Evolutionary conservation across 2,113 vertebrate genomes (phyloP), one percentile per base, ranked within the genome.

Genomic region (Rousettus leschenaultii): DNA sequence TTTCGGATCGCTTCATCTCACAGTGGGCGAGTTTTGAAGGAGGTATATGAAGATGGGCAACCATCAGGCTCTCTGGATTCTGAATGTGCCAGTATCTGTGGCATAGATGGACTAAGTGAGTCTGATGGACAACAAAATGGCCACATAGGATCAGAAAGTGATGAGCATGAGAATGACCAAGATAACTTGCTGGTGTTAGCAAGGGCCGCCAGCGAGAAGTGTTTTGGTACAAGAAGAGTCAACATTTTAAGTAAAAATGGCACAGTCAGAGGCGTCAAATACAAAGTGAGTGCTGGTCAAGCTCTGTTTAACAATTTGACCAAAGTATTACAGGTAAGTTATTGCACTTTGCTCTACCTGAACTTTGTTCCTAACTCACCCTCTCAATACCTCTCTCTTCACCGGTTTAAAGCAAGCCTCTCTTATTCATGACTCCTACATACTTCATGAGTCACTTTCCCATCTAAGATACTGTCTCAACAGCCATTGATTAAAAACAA

Each of bases 171-270:
- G 95, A 98, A 97, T 0, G 99, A 99, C 74, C 98, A 98, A 0
- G 99, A 99, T 0, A 99, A 99, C 10, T 92, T 99, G 98, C 98
- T 99, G 70, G 94, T 99, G 95, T 98, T 99, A 22, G 99, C 99
- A 0, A 99, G 99, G 94, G 99, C 99, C 73, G 96, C 99, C 68
- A 99, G 99, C 61, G 99, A 99, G 98, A 99, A 98, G 96, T 97
- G 98, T 6, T 99, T 99, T 98, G 99, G 98, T 79, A 99, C 98
- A 61, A 99, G 99, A 97, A 98, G 99, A 97, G 99, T 99, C 98
- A 99, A 99, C 98, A 99, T 99, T 96, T 98, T 99, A 94, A 99
- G 99, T 97, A 99, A 99, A 98, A 99, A 99, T 1, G 99, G 99
- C 68, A 99, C 99, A 33, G 99, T 99, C 57, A 99, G 99, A 96